Evolutionary conservation across 35 echinoderm and acorn worm genomes (phyloP).

Genomic region (Apostichopus californicus): DNA sequence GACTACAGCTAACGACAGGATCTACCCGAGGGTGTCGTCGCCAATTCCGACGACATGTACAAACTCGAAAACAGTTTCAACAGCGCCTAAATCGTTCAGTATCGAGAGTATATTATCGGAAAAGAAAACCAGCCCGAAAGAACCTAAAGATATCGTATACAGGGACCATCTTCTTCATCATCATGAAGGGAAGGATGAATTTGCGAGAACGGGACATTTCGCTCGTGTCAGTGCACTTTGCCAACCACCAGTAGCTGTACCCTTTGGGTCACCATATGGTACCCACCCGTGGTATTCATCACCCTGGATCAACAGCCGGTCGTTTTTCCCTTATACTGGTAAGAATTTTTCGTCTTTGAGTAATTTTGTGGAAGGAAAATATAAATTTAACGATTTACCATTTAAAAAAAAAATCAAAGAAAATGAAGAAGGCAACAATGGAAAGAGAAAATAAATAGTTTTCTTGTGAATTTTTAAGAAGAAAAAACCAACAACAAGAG

Average conservation of each 20-base stretch:
- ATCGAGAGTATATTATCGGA: constrained; percentile 46
- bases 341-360: background rate
- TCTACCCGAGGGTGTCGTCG: background rate
- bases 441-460: too few species aligned
- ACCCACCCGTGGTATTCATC: constrained; percentile 22
- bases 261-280: constrained; percentile 27
- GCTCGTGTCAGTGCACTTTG: background rate
- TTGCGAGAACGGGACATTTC: background rate
- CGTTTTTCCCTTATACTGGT: constrained; percentile 29
- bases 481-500: too few species aligned
- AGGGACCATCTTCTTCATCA: background rate
- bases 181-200: background rate
- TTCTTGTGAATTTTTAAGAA: too few species aligned
- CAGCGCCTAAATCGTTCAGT: constrained; percentile 5
- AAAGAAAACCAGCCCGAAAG: constrained; percentile 4
- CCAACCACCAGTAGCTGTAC: background rate
- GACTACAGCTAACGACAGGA: background rate
- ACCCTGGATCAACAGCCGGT: constrained; percentile 9
- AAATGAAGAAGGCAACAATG: too few species aligned
- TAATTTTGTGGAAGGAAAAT: too few species aligned
- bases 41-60: background rate
- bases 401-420: too few species aligned
- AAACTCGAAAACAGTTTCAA: background rate
- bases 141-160: background rate
- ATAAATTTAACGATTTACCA: too few species aligned